These are phyloP conservation scores for Leucoptera coffeella DNA, from an alignment of 2,888 invertebrate species.

Conservation along the genomic window DNA sequence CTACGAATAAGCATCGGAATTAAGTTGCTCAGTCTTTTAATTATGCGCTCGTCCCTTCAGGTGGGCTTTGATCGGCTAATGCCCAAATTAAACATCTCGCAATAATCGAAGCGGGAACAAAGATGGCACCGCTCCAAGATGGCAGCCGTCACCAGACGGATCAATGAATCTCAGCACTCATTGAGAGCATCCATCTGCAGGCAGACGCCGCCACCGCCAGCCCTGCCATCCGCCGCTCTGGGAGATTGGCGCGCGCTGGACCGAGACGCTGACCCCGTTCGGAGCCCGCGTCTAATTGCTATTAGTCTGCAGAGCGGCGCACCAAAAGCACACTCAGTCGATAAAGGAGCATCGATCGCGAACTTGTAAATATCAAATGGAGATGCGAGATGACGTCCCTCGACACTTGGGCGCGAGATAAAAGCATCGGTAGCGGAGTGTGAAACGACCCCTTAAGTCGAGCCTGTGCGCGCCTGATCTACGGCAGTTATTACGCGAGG, in stretches of 20 bases:
- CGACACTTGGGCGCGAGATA: conserved; percentile 13
- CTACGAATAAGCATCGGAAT: conserved; percentile 48
- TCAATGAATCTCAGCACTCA: conserved; percentile 9
- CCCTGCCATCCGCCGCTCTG: too few species aligned
- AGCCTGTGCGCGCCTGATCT: too few species aligned
- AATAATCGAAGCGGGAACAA: conserved; percentile 7
- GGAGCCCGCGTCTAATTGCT: too few species aligned
- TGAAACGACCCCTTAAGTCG: conserved; percentile 1
- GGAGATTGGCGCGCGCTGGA: background rate
- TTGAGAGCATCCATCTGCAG: too few species aligned
- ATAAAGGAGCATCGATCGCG: conserved; percentile 1
- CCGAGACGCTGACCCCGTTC: too few species aligned
- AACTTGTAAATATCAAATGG: conserved; percentile 9
- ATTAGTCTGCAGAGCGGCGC: too few species aligned
- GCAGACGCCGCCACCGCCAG: too few species aligned
- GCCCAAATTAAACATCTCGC: conserved; percentile 3
- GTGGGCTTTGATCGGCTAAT: conserved; percentile 19
- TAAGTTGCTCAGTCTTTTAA: conserved; percentile 48
- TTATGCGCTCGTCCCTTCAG: conserved; percentile 35
- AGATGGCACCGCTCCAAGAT: conserved; percentile 10
- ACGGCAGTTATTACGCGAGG: too few species aligned
- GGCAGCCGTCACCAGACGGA: conserved; percentile 6
- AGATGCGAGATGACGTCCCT: conserved; percentile 8
- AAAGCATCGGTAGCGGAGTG: conserved; percentile 9
- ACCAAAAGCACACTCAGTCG: too few species aligned